Base-by-base conservation (phyloP, 1,140 invertebrate genomes). In the Dolichoris vasculosae region DNA sequence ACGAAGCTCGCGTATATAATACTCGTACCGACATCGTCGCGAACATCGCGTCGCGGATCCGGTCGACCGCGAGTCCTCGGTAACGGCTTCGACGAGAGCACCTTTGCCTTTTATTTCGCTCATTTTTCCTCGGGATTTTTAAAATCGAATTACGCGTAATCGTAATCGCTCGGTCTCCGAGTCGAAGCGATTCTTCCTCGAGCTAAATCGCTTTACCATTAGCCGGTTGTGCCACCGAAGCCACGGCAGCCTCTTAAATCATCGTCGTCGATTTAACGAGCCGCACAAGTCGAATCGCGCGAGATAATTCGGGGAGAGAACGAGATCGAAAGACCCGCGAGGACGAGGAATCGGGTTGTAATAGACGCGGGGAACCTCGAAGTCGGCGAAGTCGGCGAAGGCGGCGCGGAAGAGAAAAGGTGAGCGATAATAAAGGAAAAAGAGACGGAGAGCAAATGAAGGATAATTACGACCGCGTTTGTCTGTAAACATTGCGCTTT, bases 401-500 rank as follows among this genome's bases (percentile, higher is more conserved):
- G 32, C 30, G 0, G 7, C 4, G 3, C 73, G 46, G 13, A 0
- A 32, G 43, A 48, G n/a, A 30, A 17, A 35, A 23, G n/a, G n/a
- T 0, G 32, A 32, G 38, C 55, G 15, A 30, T 40, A 63, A 51
- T 23, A 63, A 43, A 55, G 51, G 32, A 67, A 46, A 38, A 69
- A 71, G 80, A 48, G 43, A 43, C 3, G 20, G 20, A 48, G 40
- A 46, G 80, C 80, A 79, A 86, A 86, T 86, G 76, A 86, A 80
- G 80, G 75, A 83, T 86, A 83, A 86, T 83, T 83, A 86, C 81
- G 35, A 71, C 32, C 55, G 63, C 78, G 82, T 82, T 55, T 48
- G 59, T 87, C 71, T 81, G 78, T 84, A 82, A 81, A 84, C 82
- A 84, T 73, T 82, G 83, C 69, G 83, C 69, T 40, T 82, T 26